phyloP scores from a whole-genome alignment of 2,888 invertebrate genomes.

The Dorcus parallelipipedus region DNA sequence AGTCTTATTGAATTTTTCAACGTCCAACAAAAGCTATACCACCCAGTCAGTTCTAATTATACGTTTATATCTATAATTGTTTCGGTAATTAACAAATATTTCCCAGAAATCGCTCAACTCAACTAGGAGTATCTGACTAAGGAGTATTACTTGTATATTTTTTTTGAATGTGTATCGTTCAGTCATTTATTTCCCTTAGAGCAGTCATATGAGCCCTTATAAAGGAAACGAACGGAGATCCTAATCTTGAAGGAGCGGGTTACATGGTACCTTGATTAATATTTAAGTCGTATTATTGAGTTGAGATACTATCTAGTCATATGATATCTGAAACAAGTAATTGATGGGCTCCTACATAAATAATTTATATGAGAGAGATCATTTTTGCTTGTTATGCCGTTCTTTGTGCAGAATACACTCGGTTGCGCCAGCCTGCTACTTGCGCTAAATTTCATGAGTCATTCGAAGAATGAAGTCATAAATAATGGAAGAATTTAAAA shows the following conservation, averaged over 20 bases:
- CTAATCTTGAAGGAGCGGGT: slow-evolving; percentile 9
- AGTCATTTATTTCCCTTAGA: not conserved
- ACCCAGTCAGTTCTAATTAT: too few species aligned
- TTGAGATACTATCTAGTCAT: not conserved
- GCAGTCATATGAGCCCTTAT: slow-evolving; percentile 1
- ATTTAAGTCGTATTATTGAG: slow-evolving; percentile 6
- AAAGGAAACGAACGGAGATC: slow-evolving; percentile 7
- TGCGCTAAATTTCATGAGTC: slow-evolving; percentile 14
- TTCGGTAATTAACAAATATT: too few species aligned
- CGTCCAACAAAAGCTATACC: too few species aligned
- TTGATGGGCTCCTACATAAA: slow-evolving; percentile 8
- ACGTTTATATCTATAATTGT: too few species aligned
- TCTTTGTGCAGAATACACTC: not conserved
- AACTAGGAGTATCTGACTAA: too few species aligned
- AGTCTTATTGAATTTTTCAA: too few species aligned
- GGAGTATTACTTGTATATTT: too few species aligned
- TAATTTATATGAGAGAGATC: slow-evolving; percentile 7
- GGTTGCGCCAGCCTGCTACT: too few species aligned
- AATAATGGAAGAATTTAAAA: slow-evolving; percentile 17
- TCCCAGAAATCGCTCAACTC: too few species aligned
- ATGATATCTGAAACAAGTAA: slow-evolving; percentile 7
- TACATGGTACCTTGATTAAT: slow-evolving; percentile 13
- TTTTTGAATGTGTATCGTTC: not conserved
- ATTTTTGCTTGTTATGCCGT: slow-evolving; percentile 1
- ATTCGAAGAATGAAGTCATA: slow-evolving; percentile 18